A percentile compares a stretch with the other conserved stretches of the same genome.
Conservation (phyloP, 1,140 invertebrate species). For the Battus philenor region DNA sequence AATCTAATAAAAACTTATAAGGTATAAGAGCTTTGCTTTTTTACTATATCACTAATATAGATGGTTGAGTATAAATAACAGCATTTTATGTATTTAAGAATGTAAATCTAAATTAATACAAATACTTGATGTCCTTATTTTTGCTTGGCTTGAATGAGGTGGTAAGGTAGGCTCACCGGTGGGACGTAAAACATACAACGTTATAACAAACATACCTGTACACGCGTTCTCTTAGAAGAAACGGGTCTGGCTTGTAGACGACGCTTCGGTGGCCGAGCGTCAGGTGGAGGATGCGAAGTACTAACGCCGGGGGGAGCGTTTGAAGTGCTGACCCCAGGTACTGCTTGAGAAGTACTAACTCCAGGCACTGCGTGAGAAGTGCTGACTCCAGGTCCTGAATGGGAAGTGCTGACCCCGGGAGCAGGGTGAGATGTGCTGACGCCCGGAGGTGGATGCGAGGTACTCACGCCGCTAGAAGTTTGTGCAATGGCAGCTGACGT, state of each 20-base stretch:
- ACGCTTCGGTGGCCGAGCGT: conserved; percentile 47
- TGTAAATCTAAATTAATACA: too few species aligned
- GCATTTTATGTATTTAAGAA: too few species aligned
- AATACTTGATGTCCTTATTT: too few species aligned
- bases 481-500: conserved; percentile 20
- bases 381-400: conserved; percentile 26
- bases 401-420: conserved; percentile 27
- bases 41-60: too few species aligned
- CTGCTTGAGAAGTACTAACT: conserved; percentile 28
- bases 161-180: too few species aligned
- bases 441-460: conserved; percentile 18
- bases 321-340: conserved; percentile 21
- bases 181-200: too few species aligned
- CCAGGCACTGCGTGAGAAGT: conserved; percentile 27
- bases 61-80: too few species aligned
- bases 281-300: conserved; percentile 36
- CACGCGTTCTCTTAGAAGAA: conserved; percentile 50
- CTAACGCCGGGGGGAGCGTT: conserved; percentile 26
- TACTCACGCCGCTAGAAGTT: conserved; percentile 20
- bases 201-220: conserved; percentile 37
- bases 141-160: too few species aligned
- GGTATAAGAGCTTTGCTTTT: too few species aligned
- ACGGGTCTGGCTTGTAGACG: conserved; percentile 48
- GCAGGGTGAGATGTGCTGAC: conserved; percentile 36
- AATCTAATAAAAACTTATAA: too few species aligned